Conservation (phyloP, 2,113 vertebrate species). For the Notothenia coriiceps region DNA sequence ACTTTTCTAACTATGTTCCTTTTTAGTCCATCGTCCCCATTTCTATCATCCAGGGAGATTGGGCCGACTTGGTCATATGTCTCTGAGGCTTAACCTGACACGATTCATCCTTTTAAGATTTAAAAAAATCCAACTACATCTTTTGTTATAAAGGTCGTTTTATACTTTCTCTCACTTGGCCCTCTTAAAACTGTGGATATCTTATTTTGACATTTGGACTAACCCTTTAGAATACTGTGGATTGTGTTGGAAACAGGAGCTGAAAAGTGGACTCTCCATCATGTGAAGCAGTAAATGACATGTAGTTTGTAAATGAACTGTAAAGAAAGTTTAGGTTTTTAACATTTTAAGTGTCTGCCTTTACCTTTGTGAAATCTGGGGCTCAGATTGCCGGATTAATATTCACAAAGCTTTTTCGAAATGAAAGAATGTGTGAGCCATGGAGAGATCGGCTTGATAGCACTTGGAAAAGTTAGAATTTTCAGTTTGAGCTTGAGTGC, state of each 20-base stretch:
- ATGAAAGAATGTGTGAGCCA: conserved; percentile 15
- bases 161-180: background rate
- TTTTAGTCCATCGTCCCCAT: background rate
- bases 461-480: conserved; percentile 25
- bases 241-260: background rate
- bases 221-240: background rate
- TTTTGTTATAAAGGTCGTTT: background rate
- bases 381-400: background rate
- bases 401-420: conserved; percentile 28
- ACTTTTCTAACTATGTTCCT: background rate
- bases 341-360: background rate
- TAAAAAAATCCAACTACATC: background rate
- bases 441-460: conserved; percentile 25
- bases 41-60: background rate
- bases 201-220: background rate
- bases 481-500: conserved; percentile 37
- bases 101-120: no score
- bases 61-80: background rate
- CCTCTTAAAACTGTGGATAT: background rate
- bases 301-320: background rate
- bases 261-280: background rate
- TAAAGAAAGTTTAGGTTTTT: conserved; percentile 1
- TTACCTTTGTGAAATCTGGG: background rate
- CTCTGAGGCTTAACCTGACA: background rate
- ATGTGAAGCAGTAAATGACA: background rate